Percentiles rank a stretch among this genome's conserved stretches.
Evolutionary conservation across 2,888 invertebrate genomes (phyloP).

Genomic region (Dryobotodes eremita): DNA sequence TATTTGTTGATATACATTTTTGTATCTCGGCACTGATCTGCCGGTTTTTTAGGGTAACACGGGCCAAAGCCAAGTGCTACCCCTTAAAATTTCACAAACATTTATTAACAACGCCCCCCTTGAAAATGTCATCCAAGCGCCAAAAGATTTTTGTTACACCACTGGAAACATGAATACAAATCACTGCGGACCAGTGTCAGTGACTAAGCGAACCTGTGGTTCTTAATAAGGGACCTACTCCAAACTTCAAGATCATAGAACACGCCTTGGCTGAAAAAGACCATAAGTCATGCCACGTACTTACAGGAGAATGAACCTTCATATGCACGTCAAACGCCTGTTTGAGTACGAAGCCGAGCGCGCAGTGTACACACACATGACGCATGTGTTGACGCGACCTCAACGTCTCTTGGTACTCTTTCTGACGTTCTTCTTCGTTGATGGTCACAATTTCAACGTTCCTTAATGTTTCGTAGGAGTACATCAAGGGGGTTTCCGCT

Average conservation of each 20-base stretch:
- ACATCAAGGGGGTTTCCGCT: slow-evolving; percentile 66
- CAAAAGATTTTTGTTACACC: not conserved
- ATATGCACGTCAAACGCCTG: slow-evolving; percentile 74
- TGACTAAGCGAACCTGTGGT: not conserved
- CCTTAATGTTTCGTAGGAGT: slow-evolving; percentile 71
- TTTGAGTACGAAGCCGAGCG: slow-evolving; percentile 74
- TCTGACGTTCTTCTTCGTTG: slow-evolving; percentile 70
- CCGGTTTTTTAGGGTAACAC: no score
- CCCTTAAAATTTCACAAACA: not conserved
- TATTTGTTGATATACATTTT: no score
- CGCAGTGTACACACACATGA: slow-evolving; percentile 72
- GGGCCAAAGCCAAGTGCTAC: no score
- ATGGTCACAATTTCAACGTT: slow-evolving; percentile 78
- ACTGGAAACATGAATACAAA: not conserved
- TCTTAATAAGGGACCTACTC: not conserved
- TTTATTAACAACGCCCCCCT: not conserved
- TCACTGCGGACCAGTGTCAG: not conserved
- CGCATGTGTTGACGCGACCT: slow-evolving; percentile 70
- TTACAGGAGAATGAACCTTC: slow-evolving; percentile 74
- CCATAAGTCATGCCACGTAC: slow-evolving; percentile 8
- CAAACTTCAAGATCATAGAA: not conserved
- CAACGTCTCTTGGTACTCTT: slow-evolving; percentile 67
- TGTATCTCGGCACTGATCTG: no score
- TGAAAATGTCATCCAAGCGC: not conserved
- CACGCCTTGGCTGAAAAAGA: not conserved